phyloP scores from a whole-genome alignment of 2,797 vertebrate species.

The Podargus strigoides region DNA sequence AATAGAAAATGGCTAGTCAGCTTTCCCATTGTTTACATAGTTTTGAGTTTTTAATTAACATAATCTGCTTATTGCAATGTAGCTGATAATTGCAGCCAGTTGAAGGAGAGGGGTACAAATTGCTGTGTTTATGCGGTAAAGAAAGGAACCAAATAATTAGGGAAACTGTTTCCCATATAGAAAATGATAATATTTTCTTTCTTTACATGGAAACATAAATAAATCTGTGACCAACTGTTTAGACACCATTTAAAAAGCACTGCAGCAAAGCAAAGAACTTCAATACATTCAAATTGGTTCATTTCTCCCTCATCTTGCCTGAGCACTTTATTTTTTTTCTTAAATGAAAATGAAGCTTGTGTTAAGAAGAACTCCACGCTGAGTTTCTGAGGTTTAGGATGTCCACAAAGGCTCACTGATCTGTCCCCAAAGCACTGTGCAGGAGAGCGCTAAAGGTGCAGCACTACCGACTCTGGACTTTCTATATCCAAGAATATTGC shows the following conservation, averaged over 20 bases:
- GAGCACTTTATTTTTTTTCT: not conserved
- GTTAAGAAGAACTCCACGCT: not conserved
- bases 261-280: slow-evolving; percentile 4
- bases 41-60: slow-evolving; percentile 66
- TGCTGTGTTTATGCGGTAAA: slow-evolving; percentile 58
- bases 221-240: slow-evolving; percentile 60
- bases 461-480: not conserved
- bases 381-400: not conserved
- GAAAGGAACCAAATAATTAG: slow-evolving; percentile 66
- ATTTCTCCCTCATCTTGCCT: slow-evolving; percentile 7
- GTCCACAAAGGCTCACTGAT: not conserved
- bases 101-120: slow-evolving; percentile 65
- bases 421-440: not conserved
- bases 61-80: slow-evolving; percentile 66
- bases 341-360: not conserved
- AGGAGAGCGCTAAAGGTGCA: not conserved
- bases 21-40: slow-evolving; percentile 64
- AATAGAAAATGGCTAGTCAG: slow-evolving; percentile 66
- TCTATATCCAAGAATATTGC: too few species aligned
- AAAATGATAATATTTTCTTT: slow-evolving; percentile 53
- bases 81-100: slow-evolving; percentile 63
- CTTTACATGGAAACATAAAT: slow-evolving; percentile 47
- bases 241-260: slow-evolving; percentile 41
- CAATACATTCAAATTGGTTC: slow-evolving; percentile 7
- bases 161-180: slow-evolving; percentile 52